Evolutionary conservation across 2,113 vertebrate genomes (phyloP).

Genomic region (Etia nguti): DNA sequence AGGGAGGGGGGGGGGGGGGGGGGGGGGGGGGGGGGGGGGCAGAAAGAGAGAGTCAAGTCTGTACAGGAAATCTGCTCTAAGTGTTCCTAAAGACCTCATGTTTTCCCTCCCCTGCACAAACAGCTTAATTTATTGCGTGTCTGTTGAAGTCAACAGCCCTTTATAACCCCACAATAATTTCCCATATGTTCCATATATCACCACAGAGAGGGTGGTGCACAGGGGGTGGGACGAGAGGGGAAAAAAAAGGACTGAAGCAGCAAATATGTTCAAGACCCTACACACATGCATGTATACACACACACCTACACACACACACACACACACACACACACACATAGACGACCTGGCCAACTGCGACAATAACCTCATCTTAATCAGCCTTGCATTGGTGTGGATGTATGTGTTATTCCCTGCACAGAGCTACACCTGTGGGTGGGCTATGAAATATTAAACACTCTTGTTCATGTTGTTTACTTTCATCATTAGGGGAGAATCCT

Average conservation of each 20-base stretch:
- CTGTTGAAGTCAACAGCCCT: constrained; percentile 71
- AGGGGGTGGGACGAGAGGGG: not conserved
- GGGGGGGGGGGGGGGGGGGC: constrained; percentile 2
- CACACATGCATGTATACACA: not conserved
- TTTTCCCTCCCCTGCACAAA: constrained; percentile 65
- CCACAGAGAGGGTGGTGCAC: constrained; percentile 39
- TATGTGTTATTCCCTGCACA: constrained; percentile 53
- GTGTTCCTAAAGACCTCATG: constrained; percentile 66
- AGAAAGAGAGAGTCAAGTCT: constrained; percentile 16
- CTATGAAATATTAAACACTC: constrained; percentile 65
- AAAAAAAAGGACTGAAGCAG: constrained; percentile 50
- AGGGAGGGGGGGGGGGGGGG: too few relatives aligned
- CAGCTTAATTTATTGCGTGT: constrained; percentile 74
- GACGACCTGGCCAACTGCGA: constrained; percentile 22
- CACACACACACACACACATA: not conserved
- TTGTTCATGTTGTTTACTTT: constrained; percentile 65
- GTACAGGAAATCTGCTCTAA: constrained; percentile 62
- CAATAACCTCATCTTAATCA: constrained; percentile 40
- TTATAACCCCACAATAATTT: constrained; percentile 75
- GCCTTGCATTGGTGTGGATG: constrained; percentile 18
- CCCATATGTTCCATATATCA: constrained; percentile 75
- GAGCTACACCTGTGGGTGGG: constrained; percentile 59
- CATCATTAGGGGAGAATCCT: constrained; percentile 53
- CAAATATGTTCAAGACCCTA: constrained; percentile 40
- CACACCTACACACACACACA: not conserved